phyloP scores from a whole-genome alignment of 2,888 invertebrate species.

The Nomada fucata region DNA sequence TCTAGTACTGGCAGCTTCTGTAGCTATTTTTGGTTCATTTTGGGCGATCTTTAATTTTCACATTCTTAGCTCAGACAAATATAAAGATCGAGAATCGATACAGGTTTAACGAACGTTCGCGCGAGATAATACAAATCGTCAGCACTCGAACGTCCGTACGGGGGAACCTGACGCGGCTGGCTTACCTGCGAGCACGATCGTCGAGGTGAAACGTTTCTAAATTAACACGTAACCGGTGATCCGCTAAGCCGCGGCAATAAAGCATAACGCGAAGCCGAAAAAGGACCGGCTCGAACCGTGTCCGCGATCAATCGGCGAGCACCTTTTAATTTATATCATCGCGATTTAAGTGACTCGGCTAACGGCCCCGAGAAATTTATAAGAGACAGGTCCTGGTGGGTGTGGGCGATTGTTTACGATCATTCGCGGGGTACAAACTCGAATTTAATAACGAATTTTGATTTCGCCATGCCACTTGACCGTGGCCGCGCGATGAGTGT shows the following conservation, averaged over 20 bases:
- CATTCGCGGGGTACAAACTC: slow-evolving; percentile 55
- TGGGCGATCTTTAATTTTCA: too few relatives aligned
- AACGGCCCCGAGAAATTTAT: slow-evolving; percentile 70
- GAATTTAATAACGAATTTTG: slow-evolving; percentile 69
- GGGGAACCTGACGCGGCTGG: neutral
- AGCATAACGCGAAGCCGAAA: slow-evolving; percentile 29
- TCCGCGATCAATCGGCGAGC: slow-evolving; percentile 63
- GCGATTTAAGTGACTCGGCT: slow-evolving; percentile 72
- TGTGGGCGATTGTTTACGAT: slow-evolving; percentile 77
- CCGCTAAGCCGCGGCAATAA: slow-evolving; percentile 18
- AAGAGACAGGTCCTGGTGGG: slow-evolving; percentile 39
- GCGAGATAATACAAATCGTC: neutral
- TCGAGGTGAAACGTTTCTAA: slow-evolving; percentile 6
- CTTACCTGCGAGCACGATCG: neutral
- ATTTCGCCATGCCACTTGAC: slow-evolving; percentile 60
- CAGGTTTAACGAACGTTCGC: neutral
- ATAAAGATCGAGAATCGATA: neutral
- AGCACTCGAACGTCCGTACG: neutral
- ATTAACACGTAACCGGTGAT: slow-evolving; percentile 20
- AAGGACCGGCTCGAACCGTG: slow-evolving; percentile 37
- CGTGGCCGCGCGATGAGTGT: neutral
- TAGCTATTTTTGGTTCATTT: too few relatives aligned
- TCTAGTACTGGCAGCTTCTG: too few relatives aligned
- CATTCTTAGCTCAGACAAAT: too few relatives aligned
- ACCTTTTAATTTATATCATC: slow-evolving; percentile 74